A percentile compares a stretch with the other conserved stretches of the same genome.
Conservation (phyloP, 2,888 invertebrate species). For the Lepeophtheirus nordmannii region DNA sequence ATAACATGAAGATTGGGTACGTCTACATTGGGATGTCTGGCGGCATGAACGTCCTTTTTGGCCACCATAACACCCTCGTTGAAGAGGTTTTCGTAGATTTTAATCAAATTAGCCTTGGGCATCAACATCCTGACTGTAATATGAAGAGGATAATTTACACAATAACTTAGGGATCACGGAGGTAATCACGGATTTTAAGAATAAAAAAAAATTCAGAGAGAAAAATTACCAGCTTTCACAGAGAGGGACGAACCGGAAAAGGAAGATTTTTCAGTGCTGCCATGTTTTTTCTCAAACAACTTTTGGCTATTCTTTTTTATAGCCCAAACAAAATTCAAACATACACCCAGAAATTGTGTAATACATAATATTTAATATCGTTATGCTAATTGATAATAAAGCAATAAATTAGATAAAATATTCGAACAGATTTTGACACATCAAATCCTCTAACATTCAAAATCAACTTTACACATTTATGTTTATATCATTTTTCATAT, state of each 20-base stretch:
- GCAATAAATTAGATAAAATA: too few species aligned
- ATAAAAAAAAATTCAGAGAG: neutral
- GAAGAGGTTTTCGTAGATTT: slow-evolving; percentile 94
- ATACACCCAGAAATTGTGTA: too few species aligned
- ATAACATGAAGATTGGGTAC: slow-evolving; percentile 77
- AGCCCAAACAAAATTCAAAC: too few species aligned
- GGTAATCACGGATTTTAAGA: slow-evolving; percentile 2
- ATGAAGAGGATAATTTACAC: neutral
- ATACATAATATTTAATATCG: too few species aligned
- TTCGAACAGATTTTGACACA: too few species aligned
- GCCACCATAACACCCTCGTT: slow-evolving; percentile 99
- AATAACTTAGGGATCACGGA: neutral
- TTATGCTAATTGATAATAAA: too few species aligned
- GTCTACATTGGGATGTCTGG: slow-evolving; percentile 92
- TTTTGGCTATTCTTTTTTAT: too few species aligned
- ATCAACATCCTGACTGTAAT: slow-evolving; percentile 65
- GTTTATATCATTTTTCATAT: too few species aligned
- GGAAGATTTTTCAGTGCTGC: slow-evolving; percentile 1
- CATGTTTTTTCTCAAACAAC: neutral
- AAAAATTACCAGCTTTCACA: slow-evolving; percentile 1
- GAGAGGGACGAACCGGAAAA: slow-evolving; percentile 7
- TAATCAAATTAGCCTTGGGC: slow-evolving; percentile 91
- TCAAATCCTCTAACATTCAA: too few species aligned
- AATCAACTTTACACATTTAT: too few species aligned
- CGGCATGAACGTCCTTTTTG: slow-evolving; percentile 91